Percentiles rank a stretch among this genome's conserved stretches.
Evolutionary conservation across 2,797 vertebrate species (phyloP).

Genomic region (Molossus alvarezi): DNA sequence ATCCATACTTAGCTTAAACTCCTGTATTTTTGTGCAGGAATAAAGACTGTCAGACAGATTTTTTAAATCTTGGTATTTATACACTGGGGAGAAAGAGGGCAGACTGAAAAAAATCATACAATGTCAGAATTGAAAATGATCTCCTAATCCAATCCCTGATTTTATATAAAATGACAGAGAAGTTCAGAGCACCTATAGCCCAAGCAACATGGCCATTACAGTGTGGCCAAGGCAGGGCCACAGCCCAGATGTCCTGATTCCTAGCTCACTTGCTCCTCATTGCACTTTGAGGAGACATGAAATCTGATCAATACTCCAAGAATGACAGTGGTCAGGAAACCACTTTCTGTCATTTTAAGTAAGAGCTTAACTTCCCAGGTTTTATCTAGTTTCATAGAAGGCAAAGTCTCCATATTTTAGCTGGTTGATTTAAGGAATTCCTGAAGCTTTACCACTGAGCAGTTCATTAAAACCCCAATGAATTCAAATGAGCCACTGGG

Average conservation of each 20-base stretch:
- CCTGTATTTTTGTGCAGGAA: background rate
- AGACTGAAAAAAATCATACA: background rate
- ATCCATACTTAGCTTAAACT: background rate
- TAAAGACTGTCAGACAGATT: background rate
- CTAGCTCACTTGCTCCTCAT: fast-evolving
- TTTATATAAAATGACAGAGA: conserved; percentile 14
- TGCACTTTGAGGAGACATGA: too few species aligned
- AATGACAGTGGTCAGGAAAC: conserved; percentile 24
- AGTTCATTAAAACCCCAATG: conserved; percentile 53
- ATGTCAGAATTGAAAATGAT: conserved; percentile 52
- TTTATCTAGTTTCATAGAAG: conserved; percentile 38
- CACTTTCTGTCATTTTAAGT: conserved; percentile 33
- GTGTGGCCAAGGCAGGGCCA: background rate
- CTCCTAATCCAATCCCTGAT: background rate
- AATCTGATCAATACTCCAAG: background rate
- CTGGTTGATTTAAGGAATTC: conserved; percentile 60
- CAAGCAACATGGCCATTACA: background rate
- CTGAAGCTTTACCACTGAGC: conserved; percentile 65
- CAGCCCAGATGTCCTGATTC: background rate
- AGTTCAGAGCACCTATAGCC: background rate
- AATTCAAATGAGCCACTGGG: conserved; percentile 76
- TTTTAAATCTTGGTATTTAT: background rate
- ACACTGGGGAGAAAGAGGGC: background rate
- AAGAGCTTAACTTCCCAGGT: conserved; percentile 46
- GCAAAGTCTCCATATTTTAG: background rate